These are phyloP conservation scores for Cosmia pyralina DNA, from an alignment of 2,888 invertebrate species.

Conservation along the genomic window DNA sequence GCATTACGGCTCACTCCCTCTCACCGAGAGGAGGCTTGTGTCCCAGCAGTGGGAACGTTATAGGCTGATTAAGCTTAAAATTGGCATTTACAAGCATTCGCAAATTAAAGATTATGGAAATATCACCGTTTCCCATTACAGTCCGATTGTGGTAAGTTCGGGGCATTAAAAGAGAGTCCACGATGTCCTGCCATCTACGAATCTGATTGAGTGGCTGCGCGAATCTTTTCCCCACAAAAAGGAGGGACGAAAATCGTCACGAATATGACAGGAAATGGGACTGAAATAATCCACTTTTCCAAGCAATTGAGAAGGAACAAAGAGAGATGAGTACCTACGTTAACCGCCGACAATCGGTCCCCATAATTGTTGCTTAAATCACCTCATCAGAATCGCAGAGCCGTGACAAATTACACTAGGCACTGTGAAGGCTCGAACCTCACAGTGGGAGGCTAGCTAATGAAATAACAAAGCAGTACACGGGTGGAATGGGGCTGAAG, in stretches of 20 bases:
- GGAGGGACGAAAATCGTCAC: not conserved
- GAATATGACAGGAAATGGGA: too few relatives aligned
- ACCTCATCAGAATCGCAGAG: not conserved
- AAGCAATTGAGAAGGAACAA: not conserved
- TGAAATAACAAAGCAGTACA: too few relatives aligned
- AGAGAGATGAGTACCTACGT: not conserved
- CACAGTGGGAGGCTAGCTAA: too few relatives aligned
- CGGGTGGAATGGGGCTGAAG: too few relatives aligned
- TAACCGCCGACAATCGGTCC: not conserved
- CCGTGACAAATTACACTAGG: slow-evolving; percentile 27
- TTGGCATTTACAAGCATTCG: not conserved
- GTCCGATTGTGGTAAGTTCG: not conserved
- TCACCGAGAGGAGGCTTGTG: too few relatives aligned
- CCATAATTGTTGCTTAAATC: not conserved
- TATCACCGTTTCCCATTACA: not conserved
- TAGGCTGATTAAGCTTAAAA: too few relatives aligned
- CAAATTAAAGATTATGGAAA: not conserved
- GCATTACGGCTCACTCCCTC: too few relatives aligned
- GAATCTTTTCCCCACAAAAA: not conserved
- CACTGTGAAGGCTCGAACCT: too few relatives aligned
- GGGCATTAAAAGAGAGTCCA: not conserved
- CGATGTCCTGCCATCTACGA: not conserved
- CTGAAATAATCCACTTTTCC: not conserved
- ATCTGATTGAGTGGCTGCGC: not conserved
- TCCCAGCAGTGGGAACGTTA: too few relatives aligned